Conservation (phyloP, 2,797 vertebrate genomes). For the Glyptemys insculpta region DNA sequence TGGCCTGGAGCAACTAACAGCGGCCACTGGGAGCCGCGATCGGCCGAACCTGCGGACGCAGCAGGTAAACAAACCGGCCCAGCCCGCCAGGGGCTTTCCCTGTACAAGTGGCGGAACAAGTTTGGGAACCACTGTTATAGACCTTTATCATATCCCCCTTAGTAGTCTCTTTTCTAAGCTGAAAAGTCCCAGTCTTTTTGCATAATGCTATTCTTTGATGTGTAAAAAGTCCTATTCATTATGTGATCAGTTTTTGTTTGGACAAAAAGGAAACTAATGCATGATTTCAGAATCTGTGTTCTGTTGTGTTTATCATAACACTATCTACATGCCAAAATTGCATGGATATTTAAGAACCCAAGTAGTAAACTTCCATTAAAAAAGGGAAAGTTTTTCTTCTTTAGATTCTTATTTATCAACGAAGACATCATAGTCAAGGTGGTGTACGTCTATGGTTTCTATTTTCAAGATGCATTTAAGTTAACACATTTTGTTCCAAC, state of each 20-base stretch:
- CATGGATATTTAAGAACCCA: not conserved
- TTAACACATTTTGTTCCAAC: not conserved
- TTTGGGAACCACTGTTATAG: too few species aligned
- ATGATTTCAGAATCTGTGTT: not conserved
- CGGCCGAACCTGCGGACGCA: too few species aligned
- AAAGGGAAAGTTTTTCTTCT: not conserved
- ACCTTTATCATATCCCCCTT: too few species aligned
- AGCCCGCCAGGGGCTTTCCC: too few species aligned
- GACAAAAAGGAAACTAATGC: not conserved
- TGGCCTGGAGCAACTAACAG: too few species aligned
- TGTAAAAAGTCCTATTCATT: not conserved
- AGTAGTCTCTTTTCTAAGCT: too few species aligned
- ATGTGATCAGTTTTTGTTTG: not conserved
- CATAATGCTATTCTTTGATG: not conserved
- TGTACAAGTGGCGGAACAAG: too few species aligned
- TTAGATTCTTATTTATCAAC: not conserved
- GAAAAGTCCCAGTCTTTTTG: not conserved
- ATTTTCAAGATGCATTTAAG: not conserved
- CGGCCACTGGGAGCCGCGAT: too few species aligned
- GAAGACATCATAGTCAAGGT: not conserved
- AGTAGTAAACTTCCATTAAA: not conserved
- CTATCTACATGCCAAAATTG: not conserved
- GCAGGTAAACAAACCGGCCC: too few species aligned
- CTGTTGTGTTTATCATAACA: not conserved
- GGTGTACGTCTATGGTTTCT: constrained; percentile 1